These are phyloP conservation scores for Corvus hawaiiensis DNA, from an alignment of 2,113 vertebrate species.

Conservation along the genomic window DNA sequence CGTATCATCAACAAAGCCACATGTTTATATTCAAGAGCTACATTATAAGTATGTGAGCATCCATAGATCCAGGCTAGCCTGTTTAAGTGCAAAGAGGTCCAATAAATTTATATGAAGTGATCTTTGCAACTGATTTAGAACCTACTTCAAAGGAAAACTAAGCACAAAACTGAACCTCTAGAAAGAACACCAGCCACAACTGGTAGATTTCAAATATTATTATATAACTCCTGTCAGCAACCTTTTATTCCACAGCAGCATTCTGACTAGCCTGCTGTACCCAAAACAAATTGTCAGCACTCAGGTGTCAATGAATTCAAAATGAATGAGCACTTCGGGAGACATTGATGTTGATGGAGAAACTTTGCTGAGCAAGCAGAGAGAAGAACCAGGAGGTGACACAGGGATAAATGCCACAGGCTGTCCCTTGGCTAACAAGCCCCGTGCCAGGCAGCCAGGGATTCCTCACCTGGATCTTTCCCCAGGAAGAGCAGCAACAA, in stretches of 20 bases:
- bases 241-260: not conserved
- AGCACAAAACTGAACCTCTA: not conserved
- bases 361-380: not conserved
- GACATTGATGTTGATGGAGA: not conserved
- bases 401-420: not conserved
- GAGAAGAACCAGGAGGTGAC: not conserved
- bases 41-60: not conserved
- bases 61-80: not conserved
- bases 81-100: not conserved
- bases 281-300: not conserved
- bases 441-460: not conserved
- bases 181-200: not conserved
- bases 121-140: not conserved
- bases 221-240: not conserved
- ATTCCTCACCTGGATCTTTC: not conserved
- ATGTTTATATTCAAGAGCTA: not conserved
- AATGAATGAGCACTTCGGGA: not conserved
- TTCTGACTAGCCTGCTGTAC: not conserved
- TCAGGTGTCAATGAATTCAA: accelerated
- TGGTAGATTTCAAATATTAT: not conserved
- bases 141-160: not conserved
- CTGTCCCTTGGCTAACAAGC: not conserved
- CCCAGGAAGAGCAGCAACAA: not conserved
- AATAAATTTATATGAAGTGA: not conserved
- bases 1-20: not conserved